Conservation (phyloP, 2,797 vertebrate species). For the Spea hammondii region DNA sequence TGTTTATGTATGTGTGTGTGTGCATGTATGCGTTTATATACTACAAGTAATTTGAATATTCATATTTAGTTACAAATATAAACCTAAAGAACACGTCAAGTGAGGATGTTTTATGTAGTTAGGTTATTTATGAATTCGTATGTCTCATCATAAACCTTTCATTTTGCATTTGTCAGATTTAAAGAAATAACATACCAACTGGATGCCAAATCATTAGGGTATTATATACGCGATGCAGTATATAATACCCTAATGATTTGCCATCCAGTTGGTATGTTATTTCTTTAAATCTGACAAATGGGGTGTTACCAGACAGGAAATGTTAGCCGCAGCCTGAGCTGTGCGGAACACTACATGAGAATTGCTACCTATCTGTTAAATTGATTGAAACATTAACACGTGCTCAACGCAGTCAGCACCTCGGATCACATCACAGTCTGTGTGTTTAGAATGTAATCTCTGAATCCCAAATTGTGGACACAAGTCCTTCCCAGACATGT, state of each 20-base stretch:
- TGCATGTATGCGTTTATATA: too few species aligned
- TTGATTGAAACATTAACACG: background rate
- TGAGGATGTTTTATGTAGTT: too few species aligned
- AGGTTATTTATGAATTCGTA: too few species aligned
- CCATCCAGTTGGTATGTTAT: too few species aligned
- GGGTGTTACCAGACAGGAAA: background rate
- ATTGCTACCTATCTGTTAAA: background rate
- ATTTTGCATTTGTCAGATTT: background rate
- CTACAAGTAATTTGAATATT: too few species aligned
- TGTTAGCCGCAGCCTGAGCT: too few species aligned
- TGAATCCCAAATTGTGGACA: background rate
- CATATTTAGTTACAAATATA: too few species aligned
- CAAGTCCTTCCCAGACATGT: conserved; percentile 9
- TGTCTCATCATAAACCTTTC: too few species aligned
- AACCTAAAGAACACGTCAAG: too few species aligned
- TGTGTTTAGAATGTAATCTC: background rate
- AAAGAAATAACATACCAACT: background rate
- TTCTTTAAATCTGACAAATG: background rate
- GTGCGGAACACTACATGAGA: background rate
- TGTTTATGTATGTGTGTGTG: too few species aligned
- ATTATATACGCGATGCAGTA: background rate
- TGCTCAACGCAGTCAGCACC: background rate
- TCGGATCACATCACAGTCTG: background rate
- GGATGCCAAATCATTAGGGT: too few species aligned
- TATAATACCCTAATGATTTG: background rate